Conservation (phyloP, 2,113 vertebrate genomes). For the Varanus salvator region DNA sequence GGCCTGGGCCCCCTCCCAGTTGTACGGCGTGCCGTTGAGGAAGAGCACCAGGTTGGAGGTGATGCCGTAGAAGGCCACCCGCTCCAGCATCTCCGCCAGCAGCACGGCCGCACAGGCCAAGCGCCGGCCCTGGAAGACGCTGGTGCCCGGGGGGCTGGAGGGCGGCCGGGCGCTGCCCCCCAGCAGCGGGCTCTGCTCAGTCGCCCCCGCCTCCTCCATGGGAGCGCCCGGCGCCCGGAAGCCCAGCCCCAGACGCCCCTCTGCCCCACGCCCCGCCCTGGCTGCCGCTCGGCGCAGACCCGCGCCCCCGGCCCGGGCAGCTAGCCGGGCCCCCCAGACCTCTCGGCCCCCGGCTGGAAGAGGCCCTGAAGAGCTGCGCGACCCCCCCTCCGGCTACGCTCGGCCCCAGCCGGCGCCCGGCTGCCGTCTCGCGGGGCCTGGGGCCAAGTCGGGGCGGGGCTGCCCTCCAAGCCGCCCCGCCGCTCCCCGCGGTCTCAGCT, state of each 20-base stretch:
- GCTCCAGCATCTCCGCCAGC: slow-evolving; percentile 90
- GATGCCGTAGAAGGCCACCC: slow-evolving; percentile 95
- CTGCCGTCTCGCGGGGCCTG: background rate
- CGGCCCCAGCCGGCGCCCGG: too few species aligned
- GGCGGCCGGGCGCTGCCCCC: slow-evolving; percentile 51
- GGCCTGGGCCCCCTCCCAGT: slow-evolving; percentile 92
- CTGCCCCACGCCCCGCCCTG: too few species aligned
- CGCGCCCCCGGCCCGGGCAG: background rate
- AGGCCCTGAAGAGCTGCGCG: background rate
- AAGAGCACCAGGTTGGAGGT: slow-evolving; percentile 95
- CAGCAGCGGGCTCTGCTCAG: slow-evolving; percentile 79
- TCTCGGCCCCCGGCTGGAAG: background rate
- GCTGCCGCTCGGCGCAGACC: too few species aligned
- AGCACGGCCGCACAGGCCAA: slow-evolving; percentile 92
- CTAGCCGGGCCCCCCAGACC: rapidly evolving
- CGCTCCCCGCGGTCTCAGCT: background rate
- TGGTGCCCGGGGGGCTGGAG: slow-evolving; percentile 20
- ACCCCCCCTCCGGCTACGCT: background rate
- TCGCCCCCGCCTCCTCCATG: slow-evolving; percentile 51
- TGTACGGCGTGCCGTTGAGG: slow-evolving; percentile 88
- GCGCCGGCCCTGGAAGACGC: slow-evolving; percentile 83
- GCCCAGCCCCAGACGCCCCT: background rate
- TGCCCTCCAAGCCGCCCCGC: rapidly evolving
- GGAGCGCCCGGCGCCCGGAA: background rate
- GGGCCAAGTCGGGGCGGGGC: background rate